These are phyloP conservation scores for Limnephilus auricula DNA, from an alignment of 2,888 invertebrate species.

Conservation along the genomic window DNA sequence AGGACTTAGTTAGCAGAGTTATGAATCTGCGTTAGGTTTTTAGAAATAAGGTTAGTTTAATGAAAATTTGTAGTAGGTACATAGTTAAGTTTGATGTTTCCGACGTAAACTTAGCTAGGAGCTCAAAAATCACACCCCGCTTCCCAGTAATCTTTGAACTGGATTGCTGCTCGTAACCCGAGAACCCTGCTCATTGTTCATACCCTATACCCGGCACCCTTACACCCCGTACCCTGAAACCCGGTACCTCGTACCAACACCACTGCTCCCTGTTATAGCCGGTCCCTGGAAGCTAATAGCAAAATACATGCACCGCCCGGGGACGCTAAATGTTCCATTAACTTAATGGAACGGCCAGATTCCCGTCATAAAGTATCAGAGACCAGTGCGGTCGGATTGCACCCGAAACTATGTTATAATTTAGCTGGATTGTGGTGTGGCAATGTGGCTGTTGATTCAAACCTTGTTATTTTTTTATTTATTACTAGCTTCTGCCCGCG, in stretches of 20 bases:
- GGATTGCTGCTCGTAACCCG: not conserved
- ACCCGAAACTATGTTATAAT: not conserved
- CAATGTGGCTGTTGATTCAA: not conserved
- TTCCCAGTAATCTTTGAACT: not conserved
- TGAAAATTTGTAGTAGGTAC: not conserved
- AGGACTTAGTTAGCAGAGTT: too few relatives aligned
- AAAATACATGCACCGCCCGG: constrained; percentile 8
- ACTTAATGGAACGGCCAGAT: constrained; percentile 15
- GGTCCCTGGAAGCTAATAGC: constrained; percentile 5
- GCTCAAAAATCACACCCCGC: not conserved
- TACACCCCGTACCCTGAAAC: not conserved
- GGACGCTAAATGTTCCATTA: constrained; percentile 4
- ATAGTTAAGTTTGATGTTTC: not conserved
- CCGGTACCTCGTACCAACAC: not conserved
- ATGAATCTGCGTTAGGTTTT: too few relatives aligned
- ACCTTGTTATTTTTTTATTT: not conserved
- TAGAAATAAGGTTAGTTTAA: not conserved
- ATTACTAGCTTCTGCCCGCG: too few relatives aligned
- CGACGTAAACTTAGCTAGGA: not conserved
- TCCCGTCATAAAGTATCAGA: constrained; percentile 5
- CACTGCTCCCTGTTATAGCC: not conserved
- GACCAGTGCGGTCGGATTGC: not conserved
- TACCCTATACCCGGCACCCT: not conserved
- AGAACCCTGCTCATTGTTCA: not conserved
- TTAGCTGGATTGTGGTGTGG: not conserved